Percentiles rank a stretch among this genome's conserved stretches.
Conservation (phyloP, 2,888 invertebrate genomes). For the Diaphora mendica region DNA sequence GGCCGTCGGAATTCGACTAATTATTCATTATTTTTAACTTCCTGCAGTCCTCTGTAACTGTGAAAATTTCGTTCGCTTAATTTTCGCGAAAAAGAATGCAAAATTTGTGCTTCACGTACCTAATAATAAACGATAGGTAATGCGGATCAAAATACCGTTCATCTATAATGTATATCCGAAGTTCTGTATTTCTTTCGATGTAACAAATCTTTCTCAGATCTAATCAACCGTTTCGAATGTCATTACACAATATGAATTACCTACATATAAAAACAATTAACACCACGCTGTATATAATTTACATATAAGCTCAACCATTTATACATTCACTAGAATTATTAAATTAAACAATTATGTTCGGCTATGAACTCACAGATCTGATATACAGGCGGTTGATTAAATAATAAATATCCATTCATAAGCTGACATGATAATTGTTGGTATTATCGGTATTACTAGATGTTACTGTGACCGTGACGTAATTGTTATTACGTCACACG, state of each 20-base stretch:
- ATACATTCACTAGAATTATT: constrained; percentile 18
- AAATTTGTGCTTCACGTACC: too few species aligned
- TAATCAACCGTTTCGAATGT: constrained; percentile 8
- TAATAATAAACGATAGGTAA: too few species aligned
- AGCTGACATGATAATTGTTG: constrained; percentile 20
- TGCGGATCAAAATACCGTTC: too few species aligned
- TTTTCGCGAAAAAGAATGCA: too few species aligned
- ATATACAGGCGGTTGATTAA: constrained; percentile 11
- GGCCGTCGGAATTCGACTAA: too few species aligned
- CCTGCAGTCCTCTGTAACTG: too few species aligned
- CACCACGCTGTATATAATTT: constrained; percentile 14
- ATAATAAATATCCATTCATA: constrained; percentile 19
- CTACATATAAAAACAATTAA: constrained; percentile 23
- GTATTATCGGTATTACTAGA: constrained; percentile 18
- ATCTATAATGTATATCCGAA: too few species aligned
- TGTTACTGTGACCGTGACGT: constrained; percentile 31
- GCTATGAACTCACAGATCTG: constrained; percentile 11
- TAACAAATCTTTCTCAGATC: constrained; percentile 3
- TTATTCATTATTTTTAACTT: too few species aligned
- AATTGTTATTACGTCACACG: constrained; percentile 36
- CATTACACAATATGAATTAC: constrained; percentile 10
- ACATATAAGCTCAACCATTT: constrained; percentile 17
- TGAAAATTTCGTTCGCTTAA: too few species aligned
- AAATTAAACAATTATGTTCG: constrained; percentile 12
- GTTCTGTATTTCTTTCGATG: background rate